phyloP scores from a whole-genome alignment of 2,888 invertebrate species.

The Endomychus coccineus region DNA sequence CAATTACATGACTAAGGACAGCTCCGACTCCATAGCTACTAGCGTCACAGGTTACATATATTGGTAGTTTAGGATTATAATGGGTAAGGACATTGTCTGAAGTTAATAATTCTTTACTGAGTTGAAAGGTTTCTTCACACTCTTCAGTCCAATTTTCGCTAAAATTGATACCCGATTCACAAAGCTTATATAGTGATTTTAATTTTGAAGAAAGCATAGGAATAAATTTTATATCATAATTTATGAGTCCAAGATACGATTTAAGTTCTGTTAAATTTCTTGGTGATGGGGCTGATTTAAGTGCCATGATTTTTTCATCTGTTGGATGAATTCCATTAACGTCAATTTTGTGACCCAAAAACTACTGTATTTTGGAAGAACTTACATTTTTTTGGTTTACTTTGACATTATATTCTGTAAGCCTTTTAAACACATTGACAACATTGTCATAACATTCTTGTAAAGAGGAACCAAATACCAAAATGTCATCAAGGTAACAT shows the following conservation, averaged over 20 bases:
- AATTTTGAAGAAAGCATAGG: conserved; percentile 20
- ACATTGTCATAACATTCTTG: conserved; percentile 18
- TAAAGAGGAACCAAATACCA: conserved; percentile 18
- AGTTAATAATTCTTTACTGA: conserved; percentile 21
- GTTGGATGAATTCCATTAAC: conserved; percentile 14
- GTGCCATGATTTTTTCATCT: neutral
- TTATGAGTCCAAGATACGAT: too few species aligned
- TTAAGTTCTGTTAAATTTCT: neutral
- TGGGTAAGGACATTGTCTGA: conserved; percentile 18
- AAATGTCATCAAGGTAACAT: conserved; percentile 27
- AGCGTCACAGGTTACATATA: conserved; percentile 22
- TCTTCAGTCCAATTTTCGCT: conserved; percentile 17
- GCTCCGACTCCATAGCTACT: conserved; percentile 24
- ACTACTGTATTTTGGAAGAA: too few species aligned
- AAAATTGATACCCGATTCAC: too few species aligned
- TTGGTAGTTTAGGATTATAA: conserved; percentile 21
- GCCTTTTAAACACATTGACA: conserved; percentile 15
- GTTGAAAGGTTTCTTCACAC: conserved; percentile 18
- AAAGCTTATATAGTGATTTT: conserved; percentile 18
- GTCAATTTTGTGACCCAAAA: conserved; percentile 23
- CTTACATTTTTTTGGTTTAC: conserved; percentile 23
- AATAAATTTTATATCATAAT: conserved; percentile 21
- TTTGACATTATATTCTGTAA: conserved; percentile 23
- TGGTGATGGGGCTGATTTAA: conserved; percentile 4
- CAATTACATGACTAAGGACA: conserved; percentile 23